phyloP scores from a whole-genome alignment of 2,888 invertebrate genomes.

The Blera fallax region DNA sequence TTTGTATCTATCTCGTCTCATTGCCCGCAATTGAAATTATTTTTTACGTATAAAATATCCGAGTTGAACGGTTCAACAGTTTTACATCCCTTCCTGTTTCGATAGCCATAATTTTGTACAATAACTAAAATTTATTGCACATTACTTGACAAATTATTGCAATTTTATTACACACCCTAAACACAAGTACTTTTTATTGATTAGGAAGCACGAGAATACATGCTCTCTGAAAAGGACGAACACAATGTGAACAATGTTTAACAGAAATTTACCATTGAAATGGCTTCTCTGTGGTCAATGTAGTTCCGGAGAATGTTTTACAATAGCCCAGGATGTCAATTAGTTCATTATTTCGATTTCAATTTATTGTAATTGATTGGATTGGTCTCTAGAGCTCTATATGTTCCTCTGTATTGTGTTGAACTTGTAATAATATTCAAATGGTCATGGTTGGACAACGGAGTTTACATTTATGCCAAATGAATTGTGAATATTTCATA shows the following conservation, averaged over 20 bases:
- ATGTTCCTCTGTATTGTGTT: too few species aligned
- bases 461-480: too few species aligned
- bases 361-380: conserved; percentile 60
- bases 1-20: too few species aligned
- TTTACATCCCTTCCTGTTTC: background rate
- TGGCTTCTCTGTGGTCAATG: conserved; percentile 39
- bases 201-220: conserved; percentile 15
- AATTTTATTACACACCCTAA: conserved; percentile 24
- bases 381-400: conserved; percentile 10
- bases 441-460: background rate
- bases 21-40: too few species aligned
- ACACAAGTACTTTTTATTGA: conserved; percentile 26
- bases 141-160: background rate
- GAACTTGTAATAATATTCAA: background rate
- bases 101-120: background rate
- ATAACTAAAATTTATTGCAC: conserved; percentile 15
- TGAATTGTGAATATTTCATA: background rate
- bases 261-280: conserved; percentile 43
- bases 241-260: conserved; percentile 22
- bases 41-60: too few species aligned
- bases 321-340: conserved; percentile 64
- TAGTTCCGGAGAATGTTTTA: conserved; percentile 41
- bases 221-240: background rate
- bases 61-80: too few species aligned
- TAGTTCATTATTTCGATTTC: conserved; percentile 60